Conservation (phyloP, 2,888 invertebrate genomes). For the Limnephilus rhombicus region DNA sequence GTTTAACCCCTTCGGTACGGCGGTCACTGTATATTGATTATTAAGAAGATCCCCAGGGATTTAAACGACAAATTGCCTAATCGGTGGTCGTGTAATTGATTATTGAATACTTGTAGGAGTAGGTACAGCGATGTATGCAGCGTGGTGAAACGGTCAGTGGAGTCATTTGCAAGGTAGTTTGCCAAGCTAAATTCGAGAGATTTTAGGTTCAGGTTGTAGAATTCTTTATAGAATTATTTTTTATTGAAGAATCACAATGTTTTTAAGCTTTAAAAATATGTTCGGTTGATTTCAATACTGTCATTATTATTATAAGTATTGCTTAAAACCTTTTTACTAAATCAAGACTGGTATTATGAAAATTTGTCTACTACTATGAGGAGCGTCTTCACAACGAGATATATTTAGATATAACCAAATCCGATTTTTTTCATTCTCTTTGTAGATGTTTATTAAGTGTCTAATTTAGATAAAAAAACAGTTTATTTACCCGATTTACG, state of each 20-base stretch:
- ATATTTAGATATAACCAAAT: too few relatives aligned
- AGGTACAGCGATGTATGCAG: constrained; percentile 27
- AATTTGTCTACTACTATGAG: too few relatives aligned
- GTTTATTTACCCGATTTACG: too few relatives aligned
- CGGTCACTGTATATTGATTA: constrained; percentile 61
- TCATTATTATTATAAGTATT: too few relatives aligned
- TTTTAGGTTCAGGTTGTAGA: not conserved
- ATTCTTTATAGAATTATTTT: not conserved
- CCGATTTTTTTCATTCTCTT: too few relatives aligned
- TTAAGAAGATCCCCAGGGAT: constrained; percentile 65
- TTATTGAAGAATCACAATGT: not conserved
- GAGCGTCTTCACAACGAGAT: too few relatives aligned
- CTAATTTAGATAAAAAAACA: too few relatives aligned
- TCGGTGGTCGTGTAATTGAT: constrained; percentile 65
- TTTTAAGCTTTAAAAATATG: too few relatives aligned
- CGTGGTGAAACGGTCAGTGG: not conserved
- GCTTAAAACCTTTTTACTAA: too few relatives aligned
- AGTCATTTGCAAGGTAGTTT: not conserved
- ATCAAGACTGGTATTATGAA: too few relatives aligned
- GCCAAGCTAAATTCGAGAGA: not conserved
- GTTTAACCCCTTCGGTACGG: constrained; percentile 51
- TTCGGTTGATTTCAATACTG: too few relatives aligned
- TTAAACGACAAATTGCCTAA: constrained; percentile 64
- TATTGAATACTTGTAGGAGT: constrained; percentile 57
- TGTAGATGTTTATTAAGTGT: too few relatives aligned